Conservation (phyloP, 2,113 vertebrate genomes). For the Lates calcarifer region DNA sequence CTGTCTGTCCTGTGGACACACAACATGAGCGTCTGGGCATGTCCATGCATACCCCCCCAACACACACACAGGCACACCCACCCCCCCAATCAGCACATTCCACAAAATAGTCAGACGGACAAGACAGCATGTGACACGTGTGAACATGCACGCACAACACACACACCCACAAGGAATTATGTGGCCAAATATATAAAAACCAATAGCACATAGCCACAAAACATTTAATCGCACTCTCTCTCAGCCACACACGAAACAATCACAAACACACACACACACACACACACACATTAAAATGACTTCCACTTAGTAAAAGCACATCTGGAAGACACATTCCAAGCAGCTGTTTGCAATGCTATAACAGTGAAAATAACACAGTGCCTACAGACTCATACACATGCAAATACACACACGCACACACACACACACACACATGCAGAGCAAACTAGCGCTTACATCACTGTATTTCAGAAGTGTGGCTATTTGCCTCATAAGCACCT, state of each 20-base stretch:
- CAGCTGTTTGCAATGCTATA: constrained; percentile 54
- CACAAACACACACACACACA: background rate
- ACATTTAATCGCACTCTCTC: too few relatives aligned
- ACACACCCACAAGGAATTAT: background rate
- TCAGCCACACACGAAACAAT: too few relatives aligned
- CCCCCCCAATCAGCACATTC: constrained; percentile 57
- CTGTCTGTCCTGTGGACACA: constrained; percentile 49
- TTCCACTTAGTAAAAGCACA: constrained; percentile 75
- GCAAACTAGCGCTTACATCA: background rate
- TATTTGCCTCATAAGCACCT: constrained; percentile 48
- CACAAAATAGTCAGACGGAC: constrained; percentile 51
- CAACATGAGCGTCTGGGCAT: constrained; percentile 61
- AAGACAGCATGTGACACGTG: constrained; percentile 32
- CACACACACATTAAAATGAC: constrained; percentile 54
- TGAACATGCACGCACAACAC: constrained; percentile 22
- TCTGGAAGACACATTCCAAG: constrained; percentile 83
- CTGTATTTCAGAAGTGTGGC: constrained; percentile 21
- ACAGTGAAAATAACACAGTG: constrained; percentile 63
- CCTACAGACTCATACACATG: constrained; percentile 2
- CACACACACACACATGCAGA: constrained; percentile 16
- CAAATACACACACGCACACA: constrained; percentile 10
- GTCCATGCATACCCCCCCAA: constrained; percentile 20
- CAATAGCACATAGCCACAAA: background rate
- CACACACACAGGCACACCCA: background rate
- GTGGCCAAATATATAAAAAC: background rate